Evolutionary conservation across 2,888 invertebrate species (phyloP).

Genomic region (Leptinotarsa rubiginosa): DNA sequence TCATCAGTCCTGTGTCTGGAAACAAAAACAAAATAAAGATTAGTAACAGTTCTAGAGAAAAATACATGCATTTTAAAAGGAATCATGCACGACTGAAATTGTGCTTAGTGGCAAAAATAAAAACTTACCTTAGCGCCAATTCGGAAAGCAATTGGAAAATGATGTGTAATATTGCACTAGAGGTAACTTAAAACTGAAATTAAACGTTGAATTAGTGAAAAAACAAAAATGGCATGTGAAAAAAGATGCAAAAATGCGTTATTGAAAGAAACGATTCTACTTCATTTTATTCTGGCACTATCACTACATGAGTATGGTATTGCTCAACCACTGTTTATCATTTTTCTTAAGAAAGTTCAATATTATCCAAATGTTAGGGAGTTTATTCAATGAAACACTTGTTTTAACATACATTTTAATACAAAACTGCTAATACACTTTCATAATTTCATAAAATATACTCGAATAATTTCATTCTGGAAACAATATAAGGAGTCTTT

Average conservation of each 20-base stretch:
- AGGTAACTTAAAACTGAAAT: conserved; percentile 68
- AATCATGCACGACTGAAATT: conserved; percentile 19
- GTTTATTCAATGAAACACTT: conserved; percentile 42
- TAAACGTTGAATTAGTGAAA: conserved; percentile 64
- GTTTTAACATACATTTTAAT: conserved; percentile 44
- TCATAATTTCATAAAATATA: conserved; percentile 39
- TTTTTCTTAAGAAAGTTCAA: not conserved
- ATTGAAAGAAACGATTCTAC: not conserved
- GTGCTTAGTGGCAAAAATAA: conserved; percentile 24
- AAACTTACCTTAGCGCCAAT: conserved; percentile 52
- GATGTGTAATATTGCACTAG: conserved; percentile 60
- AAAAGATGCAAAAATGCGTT: conserved; percentile 26
- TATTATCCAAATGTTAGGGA: not conserved
- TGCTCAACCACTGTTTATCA: conserved; percentile 39
- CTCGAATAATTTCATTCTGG: conserved; percentile 29
- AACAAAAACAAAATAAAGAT: conserved; percentile 44
- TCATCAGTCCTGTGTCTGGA: conserved; percentile 68
- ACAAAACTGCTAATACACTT: conserved; percentile 43
- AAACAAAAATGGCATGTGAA: conserved; percentile 32
- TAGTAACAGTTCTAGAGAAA: not conserved
- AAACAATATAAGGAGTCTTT: conserved; percentile 32
- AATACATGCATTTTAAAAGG: conserved; percentile 25
- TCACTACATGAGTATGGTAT: not conserved
- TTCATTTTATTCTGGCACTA: conserved; percentile 13
- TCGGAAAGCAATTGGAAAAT: conserved; percentile 53